Evolutionary conservation across 2,113 vertebrate genomes (phyloP), one percentile per base, ranked within the genome.

Genomic region (Hypomesus transpacificus): DNA sequence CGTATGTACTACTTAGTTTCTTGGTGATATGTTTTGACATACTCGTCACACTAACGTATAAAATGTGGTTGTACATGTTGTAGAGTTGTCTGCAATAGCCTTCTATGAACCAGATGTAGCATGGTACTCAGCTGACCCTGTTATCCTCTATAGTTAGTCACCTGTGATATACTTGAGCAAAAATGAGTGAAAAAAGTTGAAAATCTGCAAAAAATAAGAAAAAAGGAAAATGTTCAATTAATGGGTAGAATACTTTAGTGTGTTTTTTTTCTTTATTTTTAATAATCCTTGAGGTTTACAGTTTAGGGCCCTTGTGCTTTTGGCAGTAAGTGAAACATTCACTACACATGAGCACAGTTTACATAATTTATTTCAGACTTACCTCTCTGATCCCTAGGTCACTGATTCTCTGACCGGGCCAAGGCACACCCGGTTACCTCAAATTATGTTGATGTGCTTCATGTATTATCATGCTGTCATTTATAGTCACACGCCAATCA

Each of bases 31-130:
- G 92, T 95, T 92, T 92, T 91, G 88, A 89, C 90, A 86, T 87
- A 89, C 90, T 91, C 92, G 88, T 90, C 91, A 92, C 91, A 75
- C 91, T 90, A 84, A 89, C 88, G 84, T 92, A 93, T 91, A 93
- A 93, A 85, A 89, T 93, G 93, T 91, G 82, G 84, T 93, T 93
- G 92, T 94, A 76, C 91, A 90, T 93, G 93, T 92, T 92, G 92
- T 94, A 94, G 94, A 93, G 89, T 83, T 85, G 93, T 94, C 94
- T 94, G 93, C 94, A 92, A 91, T 93, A 94, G 94, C 94, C 90
- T 90, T 91, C 90, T 92, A 86, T 86, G 78, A 90, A 91, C 86
- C 84, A 90, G 91, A 92, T 91, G 91, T 92, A 93, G 93, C 92
- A 88, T 91, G 92, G 91, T 89, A 86, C 88, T 75, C 74, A 88